These are phyloP conservation scores for Pammene fasciana DNA, from an alignment of 2,888 invertebrate genomes.

Conservation along the genomic window DNA sequence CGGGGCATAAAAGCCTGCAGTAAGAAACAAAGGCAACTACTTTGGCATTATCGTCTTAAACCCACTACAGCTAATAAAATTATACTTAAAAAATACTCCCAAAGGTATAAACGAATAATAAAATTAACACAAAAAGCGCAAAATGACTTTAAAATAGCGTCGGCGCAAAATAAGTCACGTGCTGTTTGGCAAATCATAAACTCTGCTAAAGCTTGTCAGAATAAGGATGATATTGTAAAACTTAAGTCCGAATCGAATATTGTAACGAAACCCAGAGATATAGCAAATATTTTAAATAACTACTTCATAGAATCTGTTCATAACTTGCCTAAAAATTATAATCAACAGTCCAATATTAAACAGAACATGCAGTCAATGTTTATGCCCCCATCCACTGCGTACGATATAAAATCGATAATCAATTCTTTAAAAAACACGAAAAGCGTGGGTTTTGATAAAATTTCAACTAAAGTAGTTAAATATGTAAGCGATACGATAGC, in stretches of 20 bases:
- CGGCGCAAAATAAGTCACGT: background rate
- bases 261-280: slow-evolving; percentile 8
- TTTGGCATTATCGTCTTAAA: slow-evolving; percentile 9
- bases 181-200: slow-evolving; percentile 23
- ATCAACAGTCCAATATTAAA: background rate
- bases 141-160: slow-evolving; percentile 9
- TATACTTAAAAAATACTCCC: background rate
- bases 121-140: slow-evolving; percentile 14
- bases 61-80: background rate
- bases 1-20: slow-evolving; percentile 19
- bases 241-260: background rate
- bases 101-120: slow-evolving; percentile 10
- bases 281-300: slow-evolving; percentile 18
- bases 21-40: slow-evolving; percentile 4
- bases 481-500: slow-evolving; percentile 8
- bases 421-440: slow-evolving; percentile 1
- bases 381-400: slow-evolving; percentile 6
- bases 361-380: slow-evolving; percentile 8
- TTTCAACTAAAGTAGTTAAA: slow-evolving; percentile 6
- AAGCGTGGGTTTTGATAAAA: slow-evolving; percentile 16
- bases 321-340: background rate
- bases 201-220: background rate
- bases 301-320: slow-evolving; percentile 5
- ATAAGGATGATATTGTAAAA: background rate
- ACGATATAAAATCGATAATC: slow-evolving; percentile 10